Evolutionary conservation across 2,113 vertebrate genomes (phyloP).

Genomic region (Gymnogyps californianus): DNA sequence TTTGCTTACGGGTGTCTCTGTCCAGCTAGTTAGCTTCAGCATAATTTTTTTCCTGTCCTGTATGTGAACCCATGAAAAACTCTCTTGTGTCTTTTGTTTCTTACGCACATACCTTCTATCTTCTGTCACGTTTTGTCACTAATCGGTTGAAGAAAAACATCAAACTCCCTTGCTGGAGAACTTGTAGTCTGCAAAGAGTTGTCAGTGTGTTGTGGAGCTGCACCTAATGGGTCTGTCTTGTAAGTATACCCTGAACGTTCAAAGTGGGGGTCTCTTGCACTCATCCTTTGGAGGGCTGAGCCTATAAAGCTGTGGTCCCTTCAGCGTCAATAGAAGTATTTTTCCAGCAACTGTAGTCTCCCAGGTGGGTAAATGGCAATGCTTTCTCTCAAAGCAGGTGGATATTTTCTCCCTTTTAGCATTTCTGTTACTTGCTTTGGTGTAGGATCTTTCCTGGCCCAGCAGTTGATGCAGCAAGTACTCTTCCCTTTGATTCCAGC

Average conservation of each 20-base stretch:
- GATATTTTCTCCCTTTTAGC: background rate
- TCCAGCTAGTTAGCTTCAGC: background rate
- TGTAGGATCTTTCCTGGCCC: background rate
- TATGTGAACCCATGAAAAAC: background rate
- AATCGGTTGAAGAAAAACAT: background rate
- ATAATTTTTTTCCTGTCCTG: background rate
- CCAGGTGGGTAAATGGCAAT: accelerated
- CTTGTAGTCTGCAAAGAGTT: background rate
- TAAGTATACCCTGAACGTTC: background rate
- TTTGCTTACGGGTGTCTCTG: background rate
- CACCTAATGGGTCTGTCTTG: background rate
- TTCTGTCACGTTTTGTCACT: background rate
- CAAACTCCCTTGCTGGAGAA: background rate
- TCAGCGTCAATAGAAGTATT: background rate
- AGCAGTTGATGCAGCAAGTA: background rate
- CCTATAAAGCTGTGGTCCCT: background rate
- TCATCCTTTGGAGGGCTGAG: background rate
- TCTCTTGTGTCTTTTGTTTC: background rate
- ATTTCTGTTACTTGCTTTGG: background rate
- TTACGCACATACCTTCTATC: background rate
- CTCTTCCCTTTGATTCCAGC: background rate
- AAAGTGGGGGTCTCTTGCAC: background rate
- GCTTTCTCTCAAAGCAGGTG: background rate
- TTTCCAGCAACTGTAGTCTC: background rate
- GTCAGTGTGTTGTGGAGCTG: background rate